Conservation (phyloP, 2,797 vertebrate genomes). For the Acipenser ruthenus region DNA sequence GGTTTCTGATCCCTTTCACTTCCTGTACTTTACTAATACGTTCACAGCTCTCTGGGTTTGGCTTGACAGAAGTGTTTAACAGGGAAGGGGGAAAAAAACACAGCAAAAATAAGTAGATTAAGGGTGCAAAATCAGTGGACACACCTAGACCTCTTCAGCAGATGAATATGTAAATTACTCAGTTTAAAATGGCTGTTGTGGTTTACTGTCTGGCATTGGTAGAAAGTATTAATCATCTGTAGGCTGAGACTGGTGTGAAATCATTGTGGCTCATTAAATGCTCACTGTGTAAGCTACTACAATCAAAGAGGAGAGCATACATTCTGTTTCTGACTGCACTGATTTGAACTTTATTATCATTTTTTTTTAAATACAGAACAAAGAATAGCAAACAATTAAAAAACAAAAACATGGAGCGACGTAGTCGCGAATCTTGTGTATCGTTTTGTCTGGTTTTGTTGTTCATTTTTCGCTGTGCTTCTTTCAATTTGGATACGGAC, state of each 20-base stretch:
- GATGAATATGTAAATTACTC: conserved; percentile 9
- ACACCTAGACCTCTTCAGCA: too few relatives aligned
- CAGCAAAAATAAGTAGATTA: too few relatives aligned
- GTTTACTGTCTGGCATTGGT: conserved; percentile 1
- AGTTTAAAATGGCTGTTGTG: conserved; percentile 8
- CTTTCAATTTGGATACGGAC: conserved; percentile 37
- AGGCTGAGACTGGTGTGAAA: conserved; percentile 19
- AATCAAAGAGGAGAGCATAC: not conserved
- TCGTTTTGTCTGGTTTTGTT: conserved; percentile 15
- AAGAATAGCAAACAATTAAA: not conserved
- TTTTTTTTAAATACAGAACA: not conserved
- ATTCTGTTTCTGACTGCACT: not conserved
- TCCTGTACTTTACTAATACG: conserved; percentile 21
- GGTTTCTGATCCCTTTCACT: conserved; percentile 18
- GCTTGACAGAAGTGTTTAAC: conserved; percentile 2
- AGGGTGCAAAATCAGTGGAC: too few relatives aligned
- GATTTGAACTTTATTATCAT: not conserved
- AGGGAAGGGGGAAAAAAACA: not conserved
- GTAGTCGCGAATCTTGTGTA: conserved; percentile 2
- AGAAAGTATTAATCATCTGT: conserved; percentile 1
- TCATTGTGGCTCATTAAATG: conserved; percentile 18
- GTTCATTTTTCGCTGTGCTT: not conserved
- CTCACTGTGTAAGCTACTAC: not conserved
- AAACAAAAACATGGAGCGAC: conserved; percentile 20
- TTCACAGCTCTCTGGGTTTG: not conserved